Conservation (phyloP, 2,113 vertebrate species). For the Lampris megalopsis region DNA sequence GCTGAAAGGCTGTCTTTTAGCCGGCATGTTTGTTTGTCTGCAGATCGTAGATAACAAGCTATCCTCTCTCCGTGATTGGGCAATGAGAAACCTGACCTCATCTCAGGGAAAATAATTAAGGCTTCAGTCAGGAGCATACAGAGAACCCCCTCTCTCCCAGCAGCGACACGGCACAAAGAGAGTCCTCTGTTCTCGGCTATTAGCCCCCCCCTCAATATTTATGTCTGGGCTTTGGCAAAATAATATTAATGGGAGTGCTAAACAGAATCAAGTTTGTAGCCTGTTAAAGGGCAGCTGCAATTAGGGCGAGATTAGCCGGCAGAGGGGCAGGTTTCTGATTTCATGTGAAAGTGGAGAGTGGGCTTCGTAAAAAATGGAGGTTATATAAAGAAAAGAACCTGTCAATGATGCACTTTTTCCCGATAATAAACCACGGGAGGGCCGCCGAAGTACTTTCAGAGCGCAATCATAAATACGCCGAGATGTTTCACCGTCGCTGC, state of each 20-base stretch:
- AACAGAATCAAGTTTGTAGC: slow-evolving; percentile 53
- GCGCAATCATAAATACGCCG: slow-evolving; percentile 57
- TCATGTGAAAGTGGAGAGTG: slow-evolving; percentile 51
- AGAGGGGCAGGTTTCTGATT: slow-evolving; percentile 38
- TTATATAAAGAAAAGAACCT: not conserved
- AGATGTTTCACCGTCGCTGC: slow-evolving; percentile 13
- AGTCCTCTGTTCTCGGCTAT: slow-evolving; percentile 44
- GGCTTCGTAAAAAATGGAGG: slow-evolving; percentile 45
- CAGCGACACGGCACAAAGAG: slow-evolving; percentile 52
- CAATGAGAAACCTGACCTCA: slow-evolving; percentile 67
- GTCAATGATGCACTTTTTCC: slow-evolving; percentile 29
- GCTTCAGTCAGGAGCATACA: slow-evolving; percentile 28
- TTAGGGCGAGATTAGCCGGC: slow-evolving; percentile 57
- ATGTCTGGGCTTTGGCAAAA: slow-evolving; percentile 50
- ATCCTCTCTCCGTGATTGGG: slow-evolving; percentile 55
- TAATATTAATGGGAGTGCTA: slow-evolving; percentile 53
- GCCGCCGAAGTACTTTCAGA: slow-evolving; percentile 43
- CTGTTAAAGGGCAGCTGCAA: slow-evolving; percentile 46
- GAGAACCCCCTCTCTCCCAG: slow-evolving; percentile 38
- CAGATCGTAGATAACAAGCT: slow-evolving; percentile 61
- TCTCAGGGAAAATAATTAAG: slow-evolving; percentile 72
- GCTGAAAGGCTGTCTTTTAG: slow-evolving; percentile 50
- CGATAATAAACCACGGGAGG: slow-evolving; percentile 36
- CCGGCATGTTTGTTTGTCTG: slow-evolving; percentile 65
- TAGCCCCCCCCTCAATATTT: slow-evolving; percentile 57